These are phyloP conservation scores for Himalopsyche kuldschensis DNA, from an alignment of 2,888 invertebrate genomes.

Conservation along the genomic window DNA sequence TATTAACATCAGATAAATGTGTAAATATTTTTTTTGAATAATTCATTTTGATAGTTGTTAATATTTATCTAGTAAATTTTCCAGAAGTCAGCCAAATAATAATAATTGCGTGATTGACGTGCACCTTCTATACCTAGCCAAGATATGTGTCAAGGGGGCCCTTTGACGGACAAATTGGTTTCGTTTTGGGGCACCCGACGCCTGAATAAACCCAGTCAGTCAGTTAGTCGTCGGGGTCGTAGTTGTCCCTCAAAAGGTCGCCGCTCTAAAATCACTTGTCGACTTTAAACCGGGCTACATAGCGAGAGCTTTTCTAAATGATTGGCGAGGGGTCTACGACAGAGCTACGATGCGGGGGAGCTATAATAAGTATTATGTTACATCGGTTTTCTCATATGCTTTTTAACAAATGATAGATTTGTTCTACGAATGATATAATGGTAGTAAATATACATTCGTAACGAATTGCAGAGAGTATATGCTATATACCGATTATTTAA, in stretches of 20 bases:
- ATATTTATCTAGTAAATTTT: neutral
- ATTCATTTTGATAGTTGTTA: neutral
- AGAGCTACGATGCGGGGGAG: neutral
- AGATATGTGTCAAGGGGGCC: conserved; percentile 2
- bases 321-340: neutral
- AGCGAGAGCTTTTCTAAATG: neutral
- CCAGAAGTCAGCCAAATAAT: neutral
- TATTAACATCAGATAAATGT: too few relatives aligned
- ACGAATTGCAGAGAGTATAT: too few relatives aligned
- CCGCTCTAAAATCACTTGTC: conserved; percentile 2
- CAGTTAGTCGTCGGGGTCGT: neutral
- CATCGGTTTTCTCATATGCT: neutral
- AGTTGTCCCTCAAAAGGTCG: conserved; percentile 7
- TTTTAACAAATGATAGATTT: neutral
- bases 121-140: neutral
- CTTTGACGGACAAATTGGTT: conserved; percentile 51
- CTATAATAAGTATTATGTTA: neutral
- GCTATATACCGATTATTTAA: too few relatives aligned
- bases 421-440: too few relatives aligned
- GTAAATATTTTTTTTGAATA: too few relatives aligned
- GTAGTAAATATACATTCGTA: too few relatives aligned
- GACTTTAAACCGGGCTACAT: conserved; percentile 23
- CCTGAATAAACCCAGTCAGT: neutral
- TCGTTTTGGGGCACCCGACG: conserved; percentile 45
- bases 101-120: conserved; percentile 16